Evolutionary conservation across 2,113 vertebrate species (phyloP).

Genomic region (Phylloscopus whistleri): DNA sequence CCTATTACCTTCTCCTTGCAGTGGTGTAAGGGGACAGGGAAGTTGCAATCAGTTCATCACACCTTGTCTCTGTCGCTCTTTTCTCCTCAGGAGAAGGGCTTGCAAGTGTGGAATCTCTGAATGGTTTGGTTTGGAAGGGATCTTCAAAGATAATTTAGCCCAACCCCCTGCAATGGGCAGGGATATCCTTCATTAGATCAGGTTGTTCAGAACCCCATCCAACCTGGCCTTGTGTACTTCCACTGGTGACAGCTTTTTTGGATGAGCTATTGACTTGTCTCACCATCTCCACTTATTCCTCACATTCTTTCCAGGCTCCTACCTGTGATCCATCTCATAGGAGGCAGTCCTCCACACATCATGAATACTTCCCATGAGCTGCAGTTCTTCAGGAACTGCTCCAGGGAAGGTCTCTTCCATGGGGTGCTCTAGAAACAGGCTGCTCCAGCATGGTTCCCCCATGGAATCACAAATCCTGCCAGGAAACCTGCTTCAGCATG

Average conservation of each 20-base stretch:
- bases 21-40: too few species aligned
- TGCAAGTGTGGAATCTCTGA: rapidly evolving
- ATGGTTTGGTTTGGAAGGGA: not conserved
- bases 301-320: not conserved
- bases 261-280: not conserved
- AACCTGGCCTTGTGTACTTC: not conserved
- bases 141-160: not conserved
- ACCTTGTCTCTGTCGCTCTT: rapidly evolving
- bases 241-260: not conserved
- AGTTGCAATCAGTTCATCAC: not conserved
- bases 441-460: not conserved
- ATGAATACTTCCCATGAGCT: not conserved
- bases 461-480: not conserved
- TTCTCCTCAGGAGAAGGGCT: not conserved
- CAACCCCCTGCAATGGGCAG: not conserved
- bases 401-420: not conserved
- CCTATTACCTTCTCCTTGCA: not conserved
- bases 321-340: not conserved
- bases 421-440: not conserved
- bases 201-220: not conserved
- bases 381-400: not conserved
- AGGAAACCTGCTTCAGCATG: not conserved
- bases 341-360: not conserved
- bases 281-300: not conserved
- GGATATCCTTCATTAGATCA: not conserved